These are phyloP conservation scores for Drosophila rhopaloa DNA, from an alignment of 1,140 invertebrate species.

Conservation along the genomic window DNA sequence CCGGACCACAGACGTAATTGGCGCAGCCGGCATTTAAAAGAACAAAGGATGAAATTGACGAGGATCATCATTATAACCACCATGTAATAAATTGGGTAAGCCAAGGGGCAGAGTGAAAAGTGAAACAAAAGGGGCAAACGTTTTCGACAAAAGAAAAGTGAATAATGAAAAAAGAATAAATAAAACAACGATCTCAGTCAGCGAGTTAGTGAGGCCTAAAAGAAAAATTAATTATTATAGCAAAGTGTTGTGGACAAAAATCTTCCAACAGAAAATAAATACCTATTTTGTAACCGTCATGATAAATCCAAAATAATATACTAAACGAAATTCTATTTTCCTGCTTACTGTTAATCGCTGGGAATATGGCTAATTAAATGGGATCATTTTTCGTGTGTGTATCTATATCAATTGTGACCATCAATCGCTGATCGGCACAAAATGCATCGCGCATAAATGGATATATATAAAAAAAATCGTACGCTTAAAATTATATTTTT, in stretches of 20 bases:
- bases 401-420: background rate
- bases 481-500: background rate
- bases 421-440: background rate
- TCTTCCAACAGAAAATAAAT: background rate
- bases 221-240: background rate
- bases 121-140: background rate
- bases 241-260: background rate
- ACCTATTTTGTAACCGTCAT: background rate
- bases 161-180: background rate
- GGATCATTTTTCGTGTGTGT: too few species aligned
- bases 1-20: background rate
- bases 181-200: background rate
- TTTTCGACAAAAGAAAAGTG: background rate
- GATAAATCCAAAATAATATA: background rate
- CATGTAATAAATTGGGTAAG: background rate
- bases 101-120: background rate
- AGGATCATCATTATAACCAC: constrained; percentile 3
- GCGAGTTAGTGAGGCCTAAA: constrained; percentile 2
- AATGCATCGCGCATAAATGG: background rate
- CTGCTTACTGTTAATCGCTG: background rate
- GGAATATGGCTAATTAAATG: background rate
- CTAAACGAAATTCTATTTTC: background rate
- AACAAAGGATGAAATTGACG: constrained; percentile 1
- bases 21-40: background rate
- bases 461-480: background rate